phyloP scores from a whole-genome alignment of 2,888 invertebrate genomes.

The Drosophila stalkeri region DNA sequence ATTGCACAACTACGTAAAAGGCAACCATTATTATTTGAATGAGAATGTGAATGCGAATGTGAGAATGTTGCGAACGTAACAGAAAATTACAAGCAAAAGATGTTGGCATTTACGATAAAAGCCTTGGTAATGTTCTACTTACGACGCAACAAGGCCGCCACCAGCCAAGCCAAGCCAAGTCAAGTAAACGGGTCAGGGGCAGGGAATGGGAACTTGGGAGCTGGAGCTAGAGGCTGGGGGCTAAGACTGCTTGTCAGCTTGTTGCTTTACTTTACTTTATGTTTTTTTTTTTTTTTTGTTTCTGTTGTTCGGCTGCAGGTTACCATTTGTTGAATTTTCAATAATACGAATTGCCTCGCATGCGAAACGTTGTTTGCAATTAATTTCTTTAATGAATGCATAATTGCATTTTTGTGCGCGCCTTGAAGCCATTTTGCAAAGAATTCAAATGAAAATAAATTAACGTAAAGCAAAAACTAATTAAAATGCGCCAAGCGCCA shows the following conservation, averaged over 20 bases:
- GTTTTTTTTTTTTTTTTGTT: background rate
- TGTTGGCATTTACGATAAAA: slow-evolving; percentile 81
- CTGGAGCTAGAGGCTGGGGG: background rate
- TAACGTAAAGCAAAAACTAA: slow-evolving; percentile 81
- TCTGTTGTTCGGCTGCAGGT: slow-evolving; percentile 35
- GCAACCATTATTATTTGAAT: slow-evolving; percentile 81
- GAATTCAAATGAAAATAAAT: slow-evolving; percentile 82
- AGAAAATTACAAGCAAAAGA: slow-evolving; percentile 81
- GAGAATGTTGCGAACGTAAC: slow-evolving; percentile 74
- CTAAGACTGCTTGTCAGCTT: slow-evolving; percentile 33
- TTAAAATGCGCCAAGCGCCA: slow-evolving; percentile 72
- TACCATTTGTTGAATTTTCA: slow-evolving; percentile 63
- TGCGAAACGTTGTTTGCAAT: slow-evolving; percentile 76
- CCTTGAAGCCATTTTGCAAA: slow-evolving; percentile 76
- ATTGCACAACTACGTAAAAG: slow-evolving; percentile 78
- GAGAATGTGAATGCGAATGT: slow-evolving; percentile 71
- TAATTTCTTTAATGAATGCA: slow-evolving; percentile 82
- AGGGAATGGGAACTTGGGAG: background rate
- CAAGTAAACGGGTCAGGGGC: slow-evolving; percentile 31
- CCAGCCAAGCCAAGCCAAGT: slow-evolving; percentile 1
- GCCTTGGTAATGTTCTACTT: slow-evolving; percentile 81
- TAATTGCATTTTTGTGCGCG: slow-evolving; percentile 80
- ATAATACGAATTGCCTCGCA: slow-evolving; percentile 67
- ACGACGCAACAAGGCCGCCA: slow-evolving; percentile 56
- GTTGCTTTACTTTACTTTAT: slow-evolving; percentile 35